Conservation (phyloP, 2,797 vertebrate species). For the Vipera latastei region DNA sequence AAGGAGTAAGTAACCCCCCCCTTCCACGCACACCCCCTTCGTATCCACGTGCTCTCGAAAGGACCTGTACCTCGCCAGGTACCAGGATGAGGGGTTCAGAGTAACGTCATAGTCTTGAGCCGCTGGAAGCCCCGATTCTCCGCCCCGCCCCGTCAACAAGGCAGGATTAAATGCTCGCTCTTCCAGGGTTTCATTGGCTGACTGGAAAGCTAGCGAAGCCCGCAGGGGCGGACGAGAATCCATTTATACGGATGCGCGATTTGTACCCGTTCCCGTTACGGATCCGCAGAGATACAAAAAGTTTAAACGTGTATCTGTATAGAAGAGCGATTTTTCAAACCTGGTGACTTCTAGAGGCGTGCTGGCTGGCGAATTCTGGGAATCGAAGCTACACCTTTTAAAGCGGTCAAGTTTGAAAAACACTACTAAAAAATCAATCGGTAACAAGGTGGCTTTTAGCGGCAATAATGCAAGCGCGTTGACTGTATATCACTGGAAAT, state of each 20-base stretch:
- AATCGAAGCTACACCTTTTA: background rate
- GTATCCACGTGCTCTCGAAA: background rate
- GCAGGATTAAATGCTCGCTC: constrained; percentile 8
- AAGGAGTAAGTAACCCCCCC: no score
- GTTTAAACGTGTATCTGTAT: background rate
- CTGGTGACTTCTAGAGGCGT: background rate
- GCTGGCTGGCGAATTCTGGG: background rate
- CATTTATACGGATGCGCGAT: background rate
- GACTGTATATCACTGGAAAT: background rate
- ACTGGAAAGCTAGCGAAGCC: rapidly evolving
- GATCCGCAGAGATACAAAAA: background rate
- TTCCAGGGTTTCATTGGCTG: background rate
- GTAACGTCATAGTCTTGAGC: no score
- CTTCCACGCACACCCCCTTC: no score
- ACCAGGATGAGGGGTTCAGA: background rate
- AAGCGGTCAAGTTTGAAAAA: background rate
- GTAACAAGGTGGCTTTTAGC: background rate
- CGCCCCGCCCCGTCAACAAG: rapidly evolving
- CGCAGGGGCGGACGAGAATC: background rate
- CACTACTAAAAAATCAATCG: background rate
- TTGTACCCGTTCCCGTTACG: background rate
- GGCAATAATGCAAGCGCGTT: background rate
- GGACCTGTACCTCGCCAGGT: background rate
- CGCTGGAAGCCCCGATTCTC: rapidly evolving
- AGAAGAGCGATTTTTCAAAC: background rate